These are phyloP conservation scores for Eugnorisma glareosa DNA, from an alignment of 2,888 invertebrate species.

Conservation along the genomic window DNA sequence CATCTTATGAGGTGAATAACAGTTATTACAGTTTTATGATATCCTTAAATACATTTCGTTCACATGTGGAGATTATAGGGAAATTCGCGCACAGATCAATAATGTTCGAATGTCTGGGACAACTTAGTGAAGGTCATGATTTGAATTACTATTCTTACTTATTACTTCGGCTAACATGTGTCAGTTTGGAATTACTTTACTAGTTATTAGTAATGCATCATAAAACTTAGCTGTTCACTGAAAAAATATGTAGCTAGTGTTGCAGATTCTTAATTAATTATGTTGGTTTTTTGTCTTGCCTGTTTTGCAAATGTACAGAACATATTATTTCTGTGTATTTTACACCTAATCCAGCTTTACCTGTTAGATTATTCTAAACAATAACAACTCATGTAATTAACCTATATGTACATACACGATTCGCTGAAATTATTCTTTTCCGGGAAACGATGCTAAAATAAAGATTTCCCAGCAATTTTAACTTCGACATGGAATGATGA, in stretches of 20 bases:
- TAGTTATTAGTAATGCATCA: slow-evolving; percentile 29
- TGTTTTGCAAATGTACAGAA: not conserved
- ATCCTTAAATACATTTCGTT: slow-evolving; percentile 21
- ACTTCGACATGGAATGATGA: slow-evolving; percentile 2
- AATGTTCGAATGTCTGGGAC: slow-evolving; percentile 31
- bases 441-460: slow-evolving; percentile 32
- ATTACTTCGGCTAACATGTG: slow-evolving; percentile 20
- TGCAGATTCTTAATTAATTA: slow-evolving; percentile 1
- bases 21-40: slow-evolving; percentile 34
- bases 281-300: slow-evolving; percentile 1
- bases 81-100: slow-evolving; percentile 27
- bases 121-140: slow-evolving; percentile 32
- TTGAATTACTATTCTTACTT: too few species aligned
- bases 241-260: slow-evolving; percentile 2
- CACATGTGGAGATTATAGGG: not conserved
- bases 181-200: slow-evolving; percentile 21
- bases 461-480: slow-evolving; percentile 35
- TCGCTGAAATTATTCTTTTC: slow-evolving; percentile 40
- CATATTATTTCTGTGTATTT: not conserved
- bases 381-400: slow-evolving; percentile 15
- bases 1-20: slow-evolving; percentile 32
- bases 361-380: slow-evolving; percentile 16
- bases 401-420: not conserved
- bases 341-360: slow-evolving; percentile 19
- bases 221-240: slow-evolving; percentile 13